Evolutionary conservation across 2,888 invertebrate species (phyloP).

Genomic region (Psylliodes chrysocephalus): DNA sequence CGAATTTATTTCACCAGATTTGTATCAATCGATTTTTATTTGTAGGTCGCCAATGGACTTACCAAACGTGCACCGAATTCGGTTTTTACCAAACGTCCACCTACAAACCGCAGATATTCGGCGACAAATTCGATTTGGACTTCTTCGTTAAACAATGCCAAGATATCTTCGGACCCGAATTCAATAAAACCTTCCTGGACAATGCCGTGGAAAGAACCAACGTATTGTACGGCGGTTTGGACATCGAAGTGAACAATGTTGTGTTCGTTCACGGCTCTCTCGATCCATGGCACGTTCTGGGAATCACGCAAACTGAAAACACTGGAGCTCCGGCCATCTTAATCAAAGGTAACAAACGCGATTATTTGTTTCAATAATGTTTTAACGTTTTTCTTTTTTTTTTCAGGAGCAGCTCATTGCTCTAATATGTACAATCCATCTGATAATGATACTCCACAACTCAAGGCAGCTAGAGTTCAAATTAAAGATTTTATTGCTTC

Average conservation of each 20-base stretch:
- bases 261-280: conserved; percentile 89
- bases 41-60: conserved; percentile 90
- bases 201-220: conserved; percentile 78
- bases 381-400: conserved; percentile 23
- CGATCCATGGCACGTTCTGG: conserved; percentile 89
- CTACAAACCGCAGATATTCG: conserved; percentile 73
- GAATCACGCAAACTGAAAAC: conserved; percentile 71
- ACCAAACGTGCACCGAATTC: conserved; percentile 96
- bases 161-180: conserved; percentile 85
- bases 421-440: conserved; percentile 90
- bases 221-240: conserved; percentile 79
- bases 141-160: conserved; percentile 85
- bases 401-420: conserved; percentile 89
- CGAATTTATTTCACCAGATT: not conserved
- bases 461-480: conserved; percentile 72
- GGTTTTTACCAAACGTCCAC: conserved; percentile 94
- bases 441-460: conserved; percentile 72
- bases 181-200: conserved; percentile 71
- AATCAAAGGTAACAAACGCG: conserved; percentile 73
- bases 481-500: conserved; percentile 41
- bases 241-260: conserved; percentile 76
- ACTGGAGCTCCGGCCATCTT: conserved; percentile 75
- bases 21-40: too few species aligned
- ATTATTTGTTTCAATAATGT: not conserved
- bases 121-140: conserved; percentile 77